These are phyloP conservation scores for Leiothrix lutea DNA, from an alignment of 2,113 vertebrate species.

Conservation along the genomic window DNA sequence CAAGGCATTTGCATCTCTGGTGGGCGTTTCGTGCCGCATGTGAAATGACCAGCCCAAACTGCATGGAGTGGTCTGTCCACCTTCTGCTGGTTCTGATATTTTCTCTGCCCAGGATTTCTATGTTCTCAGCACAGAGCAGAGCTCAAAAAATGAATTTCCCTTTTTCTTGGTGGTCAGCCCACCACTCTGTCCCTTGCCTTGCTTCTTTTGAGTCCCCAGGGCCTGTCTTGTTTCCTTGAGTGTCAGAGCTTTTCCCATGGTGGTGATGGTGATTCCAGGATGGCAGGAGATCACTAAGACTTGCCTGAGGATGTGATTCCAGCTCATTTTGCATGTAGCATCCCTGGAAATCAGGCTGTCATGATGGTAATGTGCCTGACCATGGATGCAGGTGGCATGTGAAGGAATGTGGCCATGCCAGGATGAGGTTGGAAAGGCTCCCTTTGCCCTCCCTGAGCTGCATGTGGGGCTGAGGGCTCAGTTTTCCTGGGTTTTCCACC, in stretches of 20 bases:
- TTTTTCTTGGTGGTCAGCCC: conserved; percentile 10
- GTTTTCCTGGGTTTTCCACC: background rate
- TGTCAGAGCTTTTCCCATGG: background rate
- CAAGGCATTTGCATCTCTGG: background rate
- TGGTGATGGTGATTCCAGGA: background rate
- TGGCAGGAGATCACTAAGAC: background rate
- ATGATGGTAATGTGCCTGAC: background rate
- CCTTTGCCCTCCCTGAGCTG: background rate
- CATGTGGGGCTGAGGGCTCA: conserved; percentile 6
- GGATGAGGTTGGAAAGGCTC: background rate
- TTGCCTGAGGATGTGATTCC: background rate
- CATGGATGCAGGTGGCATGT: conserved; percentile 25
- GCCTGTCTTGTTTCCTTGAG: background rate
- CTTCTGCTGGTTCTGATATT: background rate
- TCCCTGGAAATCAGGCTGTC: background rate
- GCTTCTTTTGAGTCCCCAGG: background rate
- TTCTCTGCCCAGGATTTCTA: background rate
- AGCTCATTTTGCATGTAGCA: conserved; percentile 50
- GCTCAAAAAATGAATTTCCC: background rate
- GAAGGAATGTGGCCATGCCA: background rate
- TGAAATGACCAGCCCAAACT: background rate
- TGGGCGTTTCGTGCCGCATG: background rate
- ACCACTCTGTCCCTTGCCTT: background rate
- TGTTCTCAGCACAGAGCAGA: background rate
- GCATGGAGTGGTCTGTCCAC: conserved; percentile 1